Conservation (phyloP, 2,797 vertebrate species). For the Brotula barbata region DNA sequence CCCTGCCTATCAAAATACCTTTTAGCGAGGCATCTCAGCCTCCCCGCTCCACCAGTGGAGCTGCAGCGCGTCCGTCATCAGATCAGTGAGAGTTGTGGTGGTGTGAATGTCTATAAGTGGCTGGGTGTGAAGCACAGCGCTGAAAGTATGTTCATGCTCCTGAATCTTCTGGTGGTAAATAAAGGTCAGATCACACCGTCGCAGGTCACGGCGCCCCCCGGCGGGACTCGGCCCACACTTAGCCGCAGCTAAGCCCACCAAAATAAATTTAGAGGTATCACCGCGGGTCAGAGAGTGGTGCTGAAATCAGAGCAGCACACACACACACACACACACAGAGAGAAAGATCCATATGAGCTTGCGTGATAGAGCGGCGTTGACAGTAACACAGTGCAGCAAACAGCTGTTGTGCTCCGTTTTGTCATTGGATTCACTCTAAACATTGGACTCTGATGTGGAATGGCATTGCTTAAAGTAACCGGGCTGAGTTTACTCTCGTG, state of each 20-base stretch:
- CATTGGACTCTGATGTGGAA: slow-evolving; percentile 48
- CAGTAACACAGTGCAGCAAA: slow-evolving; percentile 51
- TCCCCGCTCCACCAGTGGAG: slow-evolving; percentile 12
- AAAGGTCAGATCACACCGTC: slow-evolving; percentile 58
- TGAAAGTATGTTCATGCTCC: slow-evolving; percentile 42
- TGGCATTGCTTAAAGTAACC: slow-evolving; percentile 51
- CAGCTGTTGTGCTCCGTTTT: slow-evolving; percentile 66
- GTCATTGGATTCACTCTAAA: slow-evolving; percentile 60
- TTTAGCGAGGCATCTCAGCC: slow-evolving; percentile 61
- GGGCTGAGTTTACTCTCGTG: slow-evolving; percentile 35
- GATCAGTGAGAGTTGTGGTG: slow-evolving; percentile 3
- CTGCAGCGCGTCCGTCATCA: slow-evolving; percentile 30
- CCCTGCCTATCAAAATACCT: slow-evolving; percentile 25
- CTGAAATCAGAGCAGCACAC: slow-evolving; percentile 47
- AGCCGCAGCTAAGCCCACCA: slow-evolving; percentile 1
- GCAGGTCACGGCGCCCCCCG: background rate
- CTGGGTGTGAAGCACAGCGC: slow-evolving; percentile 43
- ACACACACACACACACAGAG: too few relatives aligned
- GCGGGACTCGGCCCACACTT: slow-evolving; percentile 5
- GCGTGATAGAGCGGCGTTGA: slow-evolving; percentile 52
- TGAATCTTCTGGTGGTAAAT: slow-evolving; percentile 58
- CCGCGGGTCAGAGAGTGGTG: slow-evolving; percentile 15
- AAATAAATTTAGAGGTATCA: slow-evolving; percentile 38
- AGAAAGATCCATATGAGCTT: too few relatives aligned
- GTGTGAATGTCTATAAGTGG: slow-evolving; percentile 53